Percentiles rank a stretch among this genome's conserved stretches.
Evolutionary conservation across 1,140 invertebrate species (phyloP).

Genomic region (Augochlora pura): DNA sequence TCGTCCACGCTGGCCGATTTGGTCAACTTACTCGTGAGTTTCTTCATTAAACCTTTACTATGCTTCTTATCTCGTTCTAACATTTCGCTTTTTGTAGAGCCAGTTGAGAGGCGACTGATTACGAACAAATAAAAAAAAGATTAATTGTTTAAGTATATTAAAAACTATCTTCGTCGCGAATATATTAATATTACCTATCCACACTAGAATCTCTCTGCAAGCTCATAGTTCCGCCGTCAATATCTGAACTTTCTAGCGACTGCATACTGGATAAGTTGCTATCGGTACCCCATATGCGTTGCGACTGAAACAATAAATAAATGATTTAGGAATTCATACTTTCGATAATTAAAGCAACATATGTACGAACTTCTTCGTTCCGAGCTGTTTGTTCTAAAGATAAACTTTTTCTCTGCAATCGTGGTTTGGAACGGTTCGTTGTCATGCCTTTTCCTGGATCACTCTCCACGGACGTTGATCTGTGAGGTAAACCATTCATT

Average conservation of each 20-base stretch:
- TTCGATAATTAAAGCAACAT: neutral
- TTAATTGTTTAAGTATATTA: neutral
- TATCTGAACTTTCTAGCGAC: slow-evolving; percentile 84
- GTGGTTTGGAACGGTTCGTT: slow-evolving; percentile 80
- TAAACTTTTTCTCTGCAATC: slow-evolving; percentile 86
- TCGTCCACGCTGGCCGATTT: slow-evolving; percentile 92
- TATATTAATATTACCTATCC: slow-evolving; percentile 83
- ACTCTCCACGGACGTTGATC: slow-evolving; percentile 76
- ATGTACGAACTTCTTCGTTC: slow-evolving; percentile 80
- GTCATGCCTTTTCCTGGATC: slow-evolving; percentile 74
- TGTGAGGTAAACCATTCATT: slow-evolving; percentile 44
- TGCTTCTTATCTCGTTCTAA: slow-evolving; percentile 87
- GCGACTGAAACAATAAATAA: slow-evolving; percentile 55
- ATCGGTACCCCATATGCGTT: slow-evolving; percentile 83
- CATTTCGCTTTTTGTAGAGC: slow-evolving; percentile 92
- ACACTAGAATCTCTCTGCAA: slow-evolving; percentile 85
- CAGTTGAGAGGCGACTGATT: slow-evolving; percentile 87
- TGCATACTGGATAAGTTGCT: slow-evolving; percentile 90
- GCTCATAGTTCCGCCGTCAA: slow-evolving; percentile 79
- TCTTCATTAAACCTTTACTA: slow-evolving; percentile 90
- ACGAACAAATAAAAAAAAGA: slow-evolving; percentile 43
- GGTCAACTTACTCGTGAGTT: slow-evolving; percentile 89
- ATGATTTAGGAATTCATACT: neutral
- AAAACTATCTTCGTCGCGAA: neutral
- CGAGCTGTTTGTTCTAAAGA: slow-evolving; percentile 88